Base-by-base conservation (phyloP, 2,797 vertebrate genomes). In the Poeciliopsis gracilis region DNA sequence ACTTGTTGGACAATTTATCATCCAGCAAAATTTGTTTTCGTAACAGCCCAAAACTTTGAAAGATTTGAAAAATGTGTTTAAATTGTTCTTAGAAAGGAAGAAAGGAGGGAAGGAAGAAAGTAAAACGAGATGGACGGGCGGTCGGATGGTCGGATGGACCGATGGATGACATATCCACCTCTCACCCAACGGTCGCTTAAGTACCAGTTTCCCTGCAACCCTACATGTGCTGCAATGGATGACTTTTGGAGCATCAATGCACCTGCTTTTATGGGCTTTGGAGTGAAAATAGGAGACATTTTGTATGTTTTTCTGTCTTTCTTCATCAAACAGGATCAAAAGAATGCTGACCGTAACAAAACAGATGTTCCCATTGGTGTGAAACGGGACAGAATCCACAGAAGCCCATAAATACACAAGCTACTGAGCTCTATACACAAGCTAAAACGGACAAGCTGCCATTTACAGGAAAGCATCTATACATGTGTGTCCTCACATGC, bases 341-440 rank as follows among this genome's bases (percentile, higher is more conserved):
- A 81, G 61, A 80, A 69, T 80, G 55, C 28, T 25, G 72, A 70
- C 4, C 82, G 77, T 84, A 80, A 78, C 28, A 81, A 69, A 79
- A 71, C 91, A 91, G 90, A 92, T 91, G 90, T 90, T 91, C 38
- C 57, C 88, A 55, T 85, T 90, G 86, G 81, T 90, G 74, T 80
- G 66, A 87, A 82, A 36, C 55, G 82, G 82, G 77, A 75, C 77
- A 89, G 87, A 85, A 78, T 75, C 69, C 82, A 90, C 77, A 87
- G 71, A 84, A 73, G 41, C 67, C 25, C 41, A 70, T 46, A 82
- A 80, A 72, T 43, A 72, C 10, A 16, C 86, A 89, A 87, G 41
- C 67, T 70, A 46, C 25, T 28, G 67, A 86, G 87, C 91, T 78
- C 85, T 85, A 77, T 72, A 88, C 80, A 82, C 67, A 45, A 76